These are phyloP conservation scores for Rhagium mordax DNA, from an alignment of 2,888 invertebrate genomes.

Conservation along the genomic window DNA sequence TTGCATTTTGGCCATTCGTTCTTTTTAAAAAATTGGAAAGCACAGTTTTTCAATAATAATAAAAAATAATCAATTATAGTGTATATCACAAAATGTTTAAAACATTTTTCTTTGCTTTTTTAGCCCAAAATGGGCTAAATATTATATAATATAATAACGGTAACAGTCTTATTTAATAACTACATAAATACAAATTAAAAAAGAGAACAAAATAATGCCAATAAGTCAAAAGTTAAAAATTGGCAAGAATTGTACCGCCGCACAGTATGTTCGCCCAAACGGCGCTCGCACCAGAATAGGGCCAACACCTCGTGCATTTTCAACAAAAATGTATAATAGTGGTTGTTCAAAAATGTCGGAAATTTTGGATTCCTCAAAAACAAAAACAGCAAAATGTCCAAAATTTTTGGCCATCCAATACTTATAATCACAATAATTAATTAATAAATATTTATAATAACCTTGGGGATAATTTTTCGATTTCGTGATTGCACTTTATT, in stretches of 20 bases:
- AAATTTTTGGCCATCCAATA: constrained; percentile 36
- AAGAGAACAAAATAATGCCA: constrained; percentile 57
- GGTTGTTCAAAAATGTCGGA: constrained; percentile 25
- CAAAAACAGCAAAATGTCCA: constrained; percentile 13
- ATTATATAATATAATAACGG: constrained; percentile 66
- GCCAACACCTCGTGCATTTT: constrained; percentile 20
- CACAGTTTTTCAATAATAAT: constrained; percentile 58
- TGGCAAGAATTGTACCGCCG: constrained; percentile 47
- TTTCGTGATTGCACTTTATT: constrained; percentile 66
- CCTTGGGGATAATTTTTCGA: constrained; percentile 62
- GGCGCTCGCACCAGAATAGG: background rate
- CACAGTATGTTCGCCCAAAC: constrained; percentile 34
- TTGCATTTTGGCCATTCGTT: constrained; percentile 65
- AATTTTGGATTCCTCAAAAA: background rate
- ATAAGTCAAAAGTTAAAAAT: constrained; percentile 48
- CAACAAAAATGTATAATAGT: constrained; percentile 50
- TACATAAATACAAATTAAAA: constrained; percentile 65
- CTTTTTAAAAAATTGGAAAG: constrained; percentile 60
- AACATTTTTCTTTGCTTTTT: constrained; percentile 68
- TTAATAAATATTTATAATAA: constrained; percentile 65
- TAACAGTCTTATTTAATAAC: constrained; percentile 71
- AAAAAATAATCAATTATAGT: constrained; percentile 63
- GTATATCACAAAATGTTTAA: constrained; percentile 70
- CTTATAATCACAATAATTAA: constrained; percentile 57
- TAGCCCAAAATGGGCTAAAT: constrained; percentile 62